phyloP scores from a whole-genome alignment of 53 echinoderm and acorn worm species.

The Temnopleurus reevesii region DNA sequence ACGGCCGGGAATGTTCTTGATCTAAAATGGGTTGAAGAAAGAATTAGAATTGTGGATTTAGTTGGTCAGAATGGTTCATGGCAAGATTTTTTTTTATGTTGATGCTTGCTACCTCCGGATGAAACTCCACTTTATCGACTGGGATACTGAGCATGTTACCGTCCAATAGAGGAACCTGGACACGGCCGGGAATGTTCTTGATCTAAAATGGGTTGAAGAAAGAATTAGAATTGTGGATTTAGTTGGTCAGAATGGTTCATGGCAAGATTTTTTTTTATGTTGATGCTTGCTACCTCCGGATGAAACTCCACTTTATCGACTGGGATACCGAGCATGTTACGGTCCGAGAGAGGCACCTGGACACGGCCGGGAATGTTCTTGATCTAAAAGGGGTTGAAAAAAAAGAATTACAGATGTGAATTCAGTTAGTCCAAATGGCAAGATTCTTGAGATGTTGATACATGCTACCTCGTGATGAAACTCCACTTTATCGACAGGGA shows the following conservation, averaged over 20 bases:
- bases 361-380: conserved; percentile 77
- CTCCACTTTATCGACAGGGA: conserved; percentile 91
- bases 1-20: conserved; percentile 72
- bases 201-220: neutral
- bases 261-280: conserved; percentile 92
- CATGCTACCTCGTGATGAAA: conserved; percentile 78
- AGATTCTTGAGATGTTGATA: too few species aligned
- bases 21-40: neutral
- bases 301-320: conserved; percentile 90
- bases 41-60: too few species aligned
- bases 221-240: too few species aligned
- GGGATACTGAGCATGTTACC: conserved; percentile 96
- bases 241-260: too few species aligned
- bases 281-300: conserved; percentile 77
- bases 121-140: conserved; percentile 87
- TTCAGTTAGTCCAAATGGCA: too few species aligned
- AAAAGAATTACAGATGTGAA: neutral
- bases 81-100: conserved; percentile 95
- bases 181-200: conserved; percentile 74
- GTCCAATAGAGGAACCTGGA: conserved; percentile 86
- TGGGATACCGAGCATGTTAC: conserved; percentile 92
- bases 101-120: conserved; percentile 75
- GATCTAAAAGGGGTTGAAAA: conserved; percentile 5
- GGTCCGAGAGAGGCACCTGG: conserved; percentile 86
- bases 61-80: too few species aligned